Evolutionary conservation across 2,797 vertebrate genomes (phyloP).

Genomic region (Tragelaphus eurycerus): DNA sequence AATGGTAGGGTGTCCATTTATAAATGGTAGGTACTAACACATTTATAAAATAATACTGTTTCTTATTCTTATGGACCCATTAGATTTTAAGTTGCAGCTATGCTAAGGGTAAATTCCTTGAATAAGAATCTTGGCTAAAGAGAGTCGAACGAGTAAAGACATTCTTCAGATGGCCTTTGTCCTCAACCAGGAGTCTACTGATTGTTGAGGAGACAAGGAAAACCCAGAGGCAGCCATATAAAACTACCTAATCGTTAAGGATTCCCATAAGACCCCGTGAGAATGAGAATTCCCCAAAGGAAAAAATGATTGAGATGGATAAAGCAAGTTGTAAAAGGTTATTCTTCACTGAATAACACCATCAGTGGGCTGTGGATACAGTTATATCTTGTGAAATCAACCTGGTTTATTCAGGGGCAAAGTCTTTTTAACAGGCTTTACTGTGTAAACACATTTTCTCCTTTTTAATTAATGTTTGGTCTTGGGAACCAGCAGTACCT

Average conservation of each 20-base stretch:
- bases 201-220: not conserved
- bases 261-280: not conserved
- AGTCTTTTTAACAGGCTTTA: conserved; percentile 63
- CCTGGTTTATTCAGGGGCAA: conserved; percentile 25
- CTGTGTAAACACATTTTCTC: conserved; percentile 55
- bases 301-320: not conserved
- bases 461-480: conserved; percentile 54
- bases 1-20: not conserved
- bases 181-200: not conserved
- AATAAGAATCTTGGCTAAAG: not conserved
- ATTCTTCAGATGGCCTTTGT: not conserved
- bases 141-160: not conserved
- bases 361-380: not conserved
- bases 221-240: not conserved
- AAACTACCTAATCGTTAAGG: not conserved
- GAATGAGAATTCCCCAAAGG: not conserved
- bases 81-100: conserved; percentile 28
- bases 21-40: not conserved
- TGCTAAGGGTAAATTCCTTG: not conserved
- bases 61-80: not conserved
- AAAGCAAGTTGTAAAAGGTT: conserved; percentile 30
- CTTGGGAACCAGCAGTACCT: conserved; percentile 18
- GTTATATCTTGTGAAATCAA: conserved; percentile 27
- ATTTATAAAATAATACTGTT: not conserved
- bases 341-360: conserved; percentile 19